Evolutionary conservation across 2,113 vertebrate species (phyloP).

Genomic region (Ochotona princeps): DNA sequence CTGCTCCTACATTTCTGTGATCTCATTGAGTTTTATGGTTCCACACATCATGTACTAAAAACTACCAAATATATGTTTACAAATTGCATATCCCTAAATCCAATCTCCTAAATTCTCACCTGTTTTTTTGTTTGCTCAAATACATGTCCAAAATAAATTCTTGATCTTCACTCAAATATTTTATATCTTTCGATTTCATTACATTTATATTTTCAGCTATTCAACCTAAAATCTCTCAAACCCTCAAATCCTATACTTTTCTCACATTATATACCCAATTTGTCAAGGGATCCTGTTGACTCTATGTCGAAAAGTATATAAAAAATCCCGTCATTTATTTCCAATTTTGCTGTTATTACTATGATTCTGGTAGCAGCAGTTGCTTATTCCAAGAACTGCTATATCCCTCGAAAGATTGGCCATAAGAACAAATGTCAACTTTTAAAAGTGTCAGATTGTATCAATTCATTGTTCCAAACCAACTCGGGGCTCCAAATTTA

Average conservation of each 20-base stretch:
- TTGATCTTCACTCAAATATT: background rate
- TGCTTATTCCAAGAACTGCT: background rate
- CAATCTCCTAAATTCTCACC: conserved; percentile 14
- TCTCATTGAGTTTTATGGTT: conserved; percentile 64
- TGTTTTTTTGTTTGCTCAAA: conserved; percentile 44
- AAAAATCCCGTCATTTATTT: background rate
- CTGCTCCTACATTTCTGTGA: conserved; percentile 33
- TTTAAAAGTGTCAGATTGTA: background rate
- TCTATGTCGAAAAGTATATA: background rate
- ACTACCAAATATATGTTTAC: conserved; percentile 49
- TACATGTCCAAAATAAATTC: conserved; percentile 14
- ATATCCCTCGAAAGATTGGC: background rate
- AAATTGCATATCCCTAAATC: conserved; percentile 18
- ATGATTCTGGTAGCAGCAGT: background rate
- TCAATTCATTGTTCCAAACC: background rate
- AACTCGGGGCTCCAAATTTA: background rate
- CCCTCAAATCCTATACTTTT: background rate
- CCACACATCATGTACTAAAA: conserved; percentile 71
- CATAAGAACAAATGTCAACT: background rate
- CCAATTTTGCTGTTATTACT: background rate
- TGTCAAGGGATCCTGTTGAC: background rate
- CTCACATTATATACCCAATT: background rate
- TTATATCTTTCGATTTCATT: background rate
- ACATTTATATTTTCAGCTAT: background rate
- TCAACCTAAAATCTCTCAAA: background rate